Base-by-base conservation (phyloP, 2,888 invertebrate genomes). In the Archaeoteleia sp. region DNA sequence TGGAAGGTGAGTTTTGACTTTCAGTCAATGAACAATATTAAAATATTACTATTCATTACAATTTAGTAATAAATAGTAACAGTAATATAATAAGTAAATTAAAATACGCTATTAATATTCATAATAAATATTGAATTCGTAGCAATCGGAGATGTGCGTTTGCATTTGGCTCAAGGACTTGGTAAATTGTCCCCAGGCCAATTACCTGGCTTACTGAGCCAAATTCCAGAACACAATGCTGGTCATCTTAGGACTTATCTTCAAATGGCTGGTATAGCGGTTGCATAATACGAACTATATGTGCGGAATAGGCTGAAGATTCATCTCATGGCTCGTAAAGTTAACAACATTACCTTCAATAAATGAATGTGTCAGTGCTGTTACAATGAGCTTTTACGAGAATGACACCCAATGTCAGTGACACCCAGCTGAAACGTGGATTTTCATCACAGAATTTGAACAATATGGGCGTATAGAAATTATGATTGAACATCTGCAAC, bases 161-260 rank as follows among this genome's bases (percentile, higher is more conserved):
- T 92, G 46, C 92, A 90, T 86, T 87, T 97, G 30, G 94, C 92
- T 0, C 91, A 93, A 83, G 90, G 90, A 20, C 87, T 98, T 53
- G 90, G 90, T 3, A 89, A 89, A 73, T 79, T 96, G 49, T 89
- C 92, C 51, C 93, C 95, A 0, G 94, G 93, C 34, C 88, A 90
- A 73, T 86, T 96, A 65, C 87, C 88, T 1, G 85, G 89, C 12
- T 86, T 93, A 13, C 87, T 96, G 30, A 87, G 88, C n/a, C 88
- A 90, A 34, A 88, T 95, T 54, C 81, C 85, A 9, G 81, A 81
- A 51, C 79, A 80, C 10, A 82, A 81, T 45, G 82, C 84, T 8
- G 78, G 74, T 55, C 82, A 83, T 39, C 65, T 85, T 14, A 81
- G 77, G 48, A 80, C 75, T 69, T 85, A 85, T 49, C 74, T 85